Evolutionary conservation across 2,113 vertebrate species (phyloP), one percentile per base, ranked within the genome.

Genomic region (Vulpes vulpes): DNA sequence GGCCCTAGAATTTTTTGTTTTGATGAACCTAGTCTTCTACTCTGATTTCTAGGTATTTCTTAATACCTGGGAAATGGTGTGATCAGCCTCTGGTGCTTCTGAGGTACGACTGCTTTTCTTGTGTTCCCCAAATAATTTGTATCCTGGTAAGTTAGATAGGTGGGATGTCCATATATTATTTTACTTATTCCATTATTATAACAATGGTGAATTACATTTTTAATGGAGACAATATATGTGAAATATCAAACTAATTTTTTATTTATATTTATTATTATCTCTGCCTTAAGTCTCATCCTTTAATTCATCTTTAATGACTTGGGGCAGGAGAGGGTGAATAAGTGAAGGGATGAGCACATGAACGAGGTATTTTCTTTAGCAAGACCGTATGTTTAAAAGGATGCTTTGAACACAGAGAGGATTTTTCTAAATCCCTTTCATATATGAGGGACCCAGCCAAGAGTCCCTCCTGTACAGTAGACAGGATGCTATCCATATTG

Each of bases 401-500:
- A 91, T 38, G 12, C 11, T 73, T n/a, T 19, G 19, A 51, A 91
- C 20, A 90, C 53, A 91, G 38, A 49, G 49, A 69, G 14, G 27
- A n/a, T 23, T 96, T 88, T 79, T 74, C 85, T 73, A 23, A 86
- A 65, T 94, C 73, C 11, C 32, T 71, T 91, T 83, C 35, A 53
- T 15, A 20, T 59, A n/a, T 51, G 22, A 71, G 35, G 4, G 35
- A 59, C 27, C 15, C 25, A 30, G 7, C 1, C n/a, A 64, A 25
- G 62, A 60, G 32, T 53, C 76, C 84, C 38, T 78, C 78, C 32
- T 55, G 32, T 62, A 30, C 67, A 92, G 69, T 11, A 20, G 53
- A 1, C 14, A 86, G 53, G 30, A 78, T 79, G 89, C 20, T 43
- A 64, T 83, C 25, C 22, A 15, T 32, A 62, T 10, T n/a, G 76